These are phyloP conservation scores for Lepisosteus osseus DNA, from an alignment of 2,113 vertebrate species.

Conservation along the genomic window DNA sequence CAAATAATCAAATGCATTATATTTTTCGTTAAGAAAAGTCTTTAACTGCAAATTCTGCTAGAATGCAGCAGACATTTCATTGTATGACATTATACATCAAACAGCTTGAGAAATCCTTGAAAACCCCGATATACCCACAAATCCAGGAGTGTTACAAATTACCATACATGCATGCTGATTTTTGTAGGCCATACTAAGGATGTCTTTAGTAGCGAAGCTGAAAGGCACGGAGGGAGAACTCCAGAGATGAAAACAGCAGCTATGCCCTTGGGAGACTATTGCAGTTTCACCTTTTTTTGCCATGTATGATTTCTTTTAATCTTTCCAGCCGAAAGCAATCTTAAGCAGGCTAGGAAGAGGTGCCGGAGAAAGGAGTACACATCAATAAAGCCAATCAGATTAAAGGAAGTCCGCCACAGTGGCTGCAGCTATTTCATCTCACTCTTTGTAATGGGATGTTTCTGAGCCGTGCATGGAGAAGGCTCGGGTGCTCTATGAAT, in stretches of 20 bases:
- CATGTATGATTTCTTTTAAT: not conserved
- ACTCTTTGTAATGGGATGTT: too few relatives aligned
- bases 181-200: not conserved
- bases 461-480: too few relatives aligned
- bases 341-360: not conserved
- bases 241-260: conserved; percentile 1
- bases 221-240: not conserved
- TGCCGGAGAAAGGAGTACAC: not conserved
- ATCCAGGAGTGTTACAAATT: not conserved
- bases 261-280: not conserved
- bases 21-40: not conserved
- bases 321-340: conserved; percentile 1
- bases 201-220: not conserved
- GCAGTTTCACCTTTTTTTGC: not conserved
- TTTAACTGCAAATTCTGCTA: too few relatives aligned
- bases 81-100: not conserved
- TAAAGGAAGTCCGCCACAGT: not conserved
- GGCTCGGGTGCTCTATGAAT: too few relatives aligned
- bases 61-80: too few relatives aligned
- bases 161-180: not conserved
- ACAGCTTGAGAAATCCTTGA: not conserved
- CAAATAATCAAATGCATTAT: not conserved
- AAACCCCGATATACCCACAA: not conserved
- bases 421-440: too few relatives aligned
- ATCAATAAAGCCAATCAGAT: conserved; percentile 1